Conservation (phyloP, 2,888 invertebrate species). For the Dorcus parallelipipedus region DNA sequence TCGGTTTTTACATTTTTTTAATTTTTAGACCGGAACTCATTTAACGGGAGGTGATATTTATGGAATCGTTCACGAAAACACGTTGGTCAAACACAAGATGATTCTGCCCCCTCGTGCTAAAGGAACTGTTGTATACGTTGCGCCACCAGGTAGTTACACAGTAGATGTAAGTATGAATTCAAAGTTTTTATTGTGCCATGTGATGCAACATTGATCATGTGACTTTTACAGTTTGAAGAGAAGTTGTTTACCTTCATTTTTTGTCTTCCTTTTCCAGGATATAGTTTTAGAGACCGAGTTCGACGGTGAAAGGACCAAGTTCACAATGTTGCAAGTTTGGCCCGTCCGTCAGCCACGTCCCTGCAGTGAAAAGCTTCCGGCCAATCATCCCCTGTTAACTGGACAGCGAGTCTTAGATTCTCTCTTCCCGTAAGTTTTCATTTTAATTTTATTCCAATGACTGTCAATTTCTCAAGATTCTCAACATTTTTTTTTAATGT, state of each 20-base stretch:
- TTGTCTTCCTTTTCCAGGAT: constrained; percentile 59
- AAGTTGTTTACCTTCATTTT: too few species aligned
- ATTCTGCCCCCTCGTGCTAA: constrained; percentile 91
- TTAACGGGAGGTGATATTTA: constrained; percentile 98
- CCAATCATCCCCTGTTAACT: constrained; percentile 96
- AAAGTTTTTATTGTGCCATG: constrained; percentile 1
- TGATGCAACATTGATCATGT: not conserved
- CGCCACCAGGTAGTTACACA: constrained; percentile 89
- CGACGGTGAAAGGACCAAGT: constrained; percentile 89
- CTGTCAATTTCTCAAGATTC: not conserved
- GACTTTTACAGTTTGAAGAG: not conserved
- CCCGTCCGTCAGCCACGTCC: constrained; percentile 98
- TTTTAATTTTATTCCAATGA: not conserved
- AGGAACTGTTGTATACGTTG: constrained; percentile 95
- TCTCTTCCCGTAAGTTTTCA: constrained; percentile 82
- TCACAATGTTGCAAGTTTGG: constrained; percentile 99
- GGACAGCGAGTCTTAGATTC: constrained; percentile 98
- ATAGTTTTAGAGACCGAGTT: constrained; percentile 97
- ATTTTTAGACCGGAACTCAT: constrained; percentile 83
- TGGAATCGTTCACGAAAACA: constrained; percentile 95
- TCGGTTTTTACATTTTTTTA: constrained; percentile 13
- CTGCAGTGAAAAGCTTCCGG: constrained; percentile 94
- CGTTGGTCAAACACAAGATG: constrained; percentile 95
- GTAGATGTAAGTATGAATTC: constrained; percentile 68
- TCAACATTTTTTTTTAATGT: not conserved